phyloP scores from a whole-genome alignment of 2,888 invertebrate species.

The Dryobota labecula region DNA sequence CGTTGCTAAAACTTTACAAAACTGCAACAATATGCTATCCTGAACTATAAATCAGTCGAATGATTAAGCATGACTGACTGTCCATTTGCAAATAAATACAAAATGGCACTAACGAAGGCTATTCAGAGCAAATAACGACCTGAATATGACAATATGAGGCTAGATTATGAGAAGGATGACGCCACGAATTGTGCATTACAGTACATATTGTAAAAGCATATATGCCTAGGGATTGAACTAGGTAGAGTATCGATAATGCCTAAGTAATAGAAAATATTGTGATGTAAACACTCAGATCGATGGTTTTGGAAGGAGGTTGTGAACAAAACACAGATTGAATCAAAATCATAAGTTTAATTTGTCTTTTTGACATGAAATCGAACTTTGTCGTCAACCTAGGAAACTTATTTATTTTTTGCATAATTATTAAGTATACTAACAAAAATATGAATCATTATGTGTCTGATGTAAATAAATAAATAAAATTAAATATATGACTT shows the following conservation, averaged over 20 bases:
- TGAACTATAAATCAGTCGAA: conserved; percentile 76
- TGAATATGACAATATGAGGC: conserved; percentile 73
- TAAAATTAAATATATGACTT: no score
- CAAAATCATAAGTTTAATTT: background rate
- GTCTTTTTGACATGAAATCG: no score
- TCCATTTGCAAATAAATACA: conserved; percentile 79
- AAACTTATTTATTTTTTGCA: no score
- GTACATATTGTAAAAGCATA: conserved; percentile 43
- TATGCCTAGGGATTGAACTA: conserved; percentile 19
- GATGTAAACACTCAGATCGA: background rate
- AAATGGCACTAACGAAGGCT: conserved; percentile 85
- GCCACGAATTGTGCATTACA: conserved; percentile 65
- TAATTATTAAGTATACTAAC: no score
- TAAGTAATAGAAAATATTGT: background rate
- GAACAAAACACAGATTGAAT: background rate
- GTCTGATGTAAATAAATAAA: no score
- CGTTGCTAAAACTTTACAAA: conserved; percentile 50
- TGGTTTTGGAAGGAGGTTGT: background rate
- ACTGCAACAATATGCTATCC: conserved; percentile 51
- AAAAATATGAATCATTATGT: no score
- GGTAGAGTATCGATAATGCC: conserved; percentile 20
- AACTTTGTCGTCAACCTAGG: no score
- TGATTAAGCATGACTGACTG: conserved; percentile 84
- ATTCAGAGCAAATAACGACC: conserved; percentile 81
- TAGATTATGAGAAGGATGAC: conserved; percentile 73